A percentile compares a stretch with the other conserved stretches of the same genome.
These are phyloP conservation scores for Lydus trimaculatus DNA, from an alignment of 2,888 invertebrate genomes.

Conservation along the genomic window DNA sequence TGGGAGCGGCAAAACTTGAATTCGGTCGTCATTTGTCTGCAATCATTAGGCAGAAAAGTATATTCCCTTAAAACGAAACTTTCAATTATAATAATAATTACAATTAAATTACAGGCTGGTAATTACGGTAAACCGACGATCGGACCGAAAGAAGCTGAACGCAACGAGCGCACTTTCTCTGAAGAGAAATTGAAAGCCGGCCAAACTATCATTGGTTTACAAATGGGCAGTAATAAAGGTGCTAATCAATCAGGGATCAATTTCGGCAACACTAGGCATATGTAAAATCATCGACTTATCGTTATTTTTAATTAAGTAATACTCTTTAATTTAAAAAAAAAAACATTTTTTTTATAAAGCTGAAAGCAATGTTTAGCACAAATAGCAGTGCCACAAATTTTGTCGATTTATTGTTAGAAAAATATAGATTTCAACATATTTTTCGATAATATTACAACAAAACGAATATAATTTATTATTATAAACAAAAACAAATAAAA, in stretches of 20 bases:
- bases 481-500: background rate
- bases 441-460: constrained; percentile 1
- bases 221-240: constrained; percentile 98
- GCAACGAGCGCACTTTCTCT: constrained; percentile 91
- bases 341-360: constrained; percentile 13
- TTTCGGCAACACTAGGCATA: constrained; percentile 96
- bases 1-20: constrained; percentile 97
- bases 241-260: constrained; percentile 96
- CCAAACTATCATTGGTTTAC: constrained; percentile 91
- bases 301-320: constrained; percentile 20
- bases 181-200: constrained; percentile 95
- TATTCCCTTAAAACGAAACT: constrained; percentile 12
- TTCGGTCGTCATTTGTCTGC: constrained; percentile 93
- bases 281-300: constrained; percentile 68
- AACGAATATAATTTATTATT: background rate
- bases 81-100: background rate
- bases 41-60: constrained; percentile 95
- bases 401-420: background rate
- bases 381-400: background rate
- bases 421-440: constrained; percentile 1
- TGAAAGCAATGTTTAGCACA: background rate
- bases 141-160: constrained; percentile 96
- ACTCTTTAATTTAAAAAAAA: constrained; percentile 30
- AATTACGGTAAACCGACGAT: constrained; percentile 86
- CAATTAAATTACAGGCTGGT: constrained; percentile 67